phyloP scores from a whole-genome alignment of 2,113 vertebrate genomes.

The Empidonax traillii region DNA sequence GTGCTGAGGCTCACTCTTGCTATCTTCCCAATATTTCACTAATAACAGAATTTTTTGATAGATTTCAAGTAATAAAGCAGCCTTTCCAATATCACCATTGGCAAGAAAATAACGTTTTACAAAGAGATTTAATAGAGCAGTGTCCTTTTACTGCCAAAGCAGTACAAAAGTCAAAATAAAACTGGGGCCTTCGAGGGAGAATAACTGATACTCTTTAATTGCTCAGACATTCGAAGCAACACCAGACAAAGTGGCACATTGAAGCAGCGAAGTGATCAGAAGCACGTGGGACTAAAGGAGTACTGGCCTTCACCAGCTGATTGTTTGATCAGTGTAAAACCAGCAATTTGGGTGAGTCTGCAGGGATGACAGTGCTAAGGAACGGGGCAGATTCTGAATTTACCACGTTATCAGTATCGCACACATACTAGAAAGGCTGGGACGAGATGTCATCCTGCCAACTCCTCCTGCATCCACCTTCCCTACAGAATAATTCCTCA shows the following conservation, averaged over 20 bases:
- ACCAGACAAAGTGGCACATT: background rate
- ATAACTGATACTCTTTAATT: background rate
- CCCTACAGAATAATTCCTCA: background rate
- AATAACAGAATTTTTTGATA: background rate
- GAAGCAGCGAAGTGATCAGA: background rate
- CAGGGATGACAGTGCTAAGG: background rate
- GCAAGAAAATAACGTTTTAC: background rate
- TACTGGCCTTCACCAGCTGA: background rate
- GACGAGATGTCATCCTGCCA: background rate
- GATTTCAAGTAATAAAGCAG: background rate
- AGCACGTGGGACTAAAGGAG: background rate
- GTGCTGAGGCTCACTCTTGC: background rate
- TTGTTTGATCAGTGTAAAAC: background rate
- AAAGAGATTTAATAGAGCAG: background rate
- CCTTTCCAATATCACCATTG: background rate
- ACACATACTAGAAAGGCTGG: rapidly evolving
- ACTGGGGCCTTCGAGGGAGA: background rate
- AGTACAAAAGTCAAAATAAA: background rate
- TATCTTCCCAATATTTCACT: background rate
- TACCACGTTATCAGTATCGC: background rate
- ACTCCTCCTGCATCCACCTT: background rate
- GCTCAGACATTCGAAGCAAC: background rate
- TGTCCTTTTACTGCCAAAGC: background rate
- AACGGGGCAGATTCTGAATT: background rate
- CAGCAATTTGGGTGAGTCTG: background rate